Evolutionary conservation across 2,888 invertebrate species (phyloP), one percentile per base, ranked within the genome.

Genomic region (Caenorhabditis sp.): DNA sequence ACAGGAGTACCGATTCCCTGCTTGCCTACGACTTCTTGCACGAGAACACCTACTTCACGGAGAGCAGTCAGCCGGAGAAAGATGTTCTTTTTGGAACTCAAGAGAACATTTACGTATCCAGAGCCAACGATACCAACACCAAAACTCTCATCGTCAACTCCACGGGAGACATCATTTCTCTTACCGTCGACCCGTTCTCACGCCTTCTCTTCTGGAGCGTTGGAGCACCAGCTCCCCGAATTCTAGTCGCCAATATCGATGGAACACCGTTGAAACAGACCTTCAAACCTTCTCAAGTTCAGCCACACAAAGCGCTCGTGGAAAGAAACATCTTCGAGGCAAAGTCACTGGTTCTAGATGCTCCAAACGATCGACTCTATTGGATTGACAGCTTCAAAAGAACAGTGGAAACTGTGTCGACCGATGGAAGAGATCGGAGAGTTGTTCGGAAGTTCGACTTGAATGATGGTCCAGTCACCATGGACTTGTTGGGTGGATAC

Each of bases 41-140:
- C 40, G 44, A 61, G n/a, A 80, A 80, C 26, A 47, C 72, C 22
- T 80, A 80, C 50, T 67, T 80, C 62, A 72, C 72, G 1, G 72
- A 72, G 20, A 47, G 37, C 32, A 51, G 35, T 18, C 22, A 62
- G 5, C 58, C 47, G 6, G 2, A n/a, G 2, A 24, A 32, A 13
- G 55, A 40, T 44, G 24, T 77, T 9, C 20, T 72, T 1, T 72
- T 72, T 15, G 40, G 64, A 15, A 32, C 35, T 15, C 72, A 80
- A 50, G 67, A 53, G 18, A 80, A 67, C 50, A 80, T 80, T 53
- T 80, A 60, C 26, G 55, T 72, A 2, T 28, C 72, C 1, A 22
- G 62, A 55, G 15, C 55, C 0, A 44, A 58, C 11, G 28, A 55
- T 15, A 53, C 55, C 2, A 35, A 35, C 4, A 68, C 72, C 1